Base-by-base conservation (phyloP, 2,797 vertebrate species). In the Eidolon dupreanum region DNA sequence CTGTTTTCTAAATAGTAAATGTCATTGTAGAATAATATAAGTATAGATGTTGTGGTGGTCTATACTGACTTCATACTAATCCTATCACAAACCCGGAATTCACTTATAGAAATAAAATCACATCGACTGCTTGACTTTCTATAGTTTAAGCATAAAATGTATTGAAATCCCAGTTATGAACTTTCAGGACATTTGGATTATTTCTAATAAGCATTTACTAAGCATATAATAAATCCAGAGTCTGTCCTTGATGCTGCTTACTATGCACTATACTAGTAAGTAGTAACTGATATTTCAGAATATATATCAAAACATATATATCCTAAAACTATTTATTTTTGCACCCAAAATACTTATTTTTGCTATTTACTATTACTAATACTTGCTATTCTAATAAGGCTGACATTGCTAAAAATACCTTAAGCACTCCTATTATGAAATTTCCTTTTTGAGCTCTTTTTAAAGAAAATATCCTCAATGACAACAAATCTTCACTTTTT, bases 1-100 rank as follows among this genome's bases (percentile, higher is more conserved):
- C 1, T 93, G 15, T 63, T 88, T 93, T 88, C 61, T 93, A 94
- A 71, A 96, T 84, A 93, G 15, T 92, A 75, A 95, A 85, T 94
- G 43, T 71, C 38, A 90, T 1, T 68, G 31, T 22, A 92, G 43
- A 87, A 74, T 13, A 86, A 10, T 46, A 36, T 10, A 89, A 41
- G 87, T 38, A 92, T 1, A 74, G 4, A 93, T 43, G 3, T 20
- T 68, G 5, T 41, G 26, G 57, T 38, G 46, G 38, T 53, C 33
- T 77, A 31, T 41, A 77, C 0, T 41, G 77, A 87, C 65, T 74
- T 78, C 2, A 10, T 24, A 92, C 5, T 71, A 31, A 92, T 71
- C 15, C 28, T 31, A 16, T 4, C 1, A 89, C 57, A 94, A 87
- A 94, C 36, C 16, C n/a, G 4, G 5, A 86, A 74, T 75, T 82